A percentile compares a stretch with the other conserved stretches of the same genome.
These are phyloP conservation scores for Silurus meridionalis DNA, from an alignment of 2,113 vertebrate species.

Conservation along the genomic window DNA sequence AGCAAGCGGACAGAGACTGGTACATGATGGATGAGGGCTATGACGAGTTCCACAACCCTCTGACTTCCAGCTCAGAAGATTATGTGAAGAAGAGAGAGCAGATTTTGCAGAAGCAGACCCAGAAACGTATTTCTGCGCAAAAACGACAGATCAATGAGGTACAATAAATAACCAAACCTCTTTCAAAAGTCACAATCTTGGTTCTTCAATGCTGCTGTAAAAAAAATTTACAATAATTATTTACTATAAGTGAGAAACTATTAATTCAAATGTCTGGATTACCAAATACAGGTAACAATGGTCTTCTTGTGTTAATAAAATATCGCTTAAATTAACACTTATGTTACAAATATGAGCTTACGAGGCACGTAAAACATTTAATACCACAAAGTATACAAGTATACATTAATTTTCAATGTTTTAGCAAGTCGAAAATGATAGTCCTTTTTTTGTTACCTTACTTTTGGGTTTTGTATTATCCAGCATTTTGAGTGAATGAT, in stretches of 20 bases:
- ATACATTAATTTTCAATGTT: too few relatives aligned
- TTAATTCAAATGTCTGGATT: background rate
- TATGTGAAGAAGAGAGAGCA: slow-evolving; percentile 94
- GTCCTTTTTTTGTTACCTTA: too few relatives aligned
- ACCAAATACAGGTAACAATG: too few relatives aligned
- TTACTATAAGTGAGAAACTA: too few relatives aligned
- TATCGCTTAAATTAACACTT: too few relatives aligned
- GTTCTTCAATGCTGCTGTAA: background rate
- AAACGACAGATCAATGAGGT: slow-evolving; percentile 98
- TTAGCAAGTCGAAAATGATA: too few relatives aligned
- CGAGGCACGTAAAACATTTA: background rate
- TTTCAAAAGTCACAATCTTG: background rate
- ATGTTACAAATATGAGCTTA: too few relatives aligned
- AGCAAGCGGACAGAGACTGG: slow-evolving; percentile 99
- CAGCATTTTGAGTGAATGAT: too few relatives aligned
- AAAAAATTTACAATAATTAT: too few relatives aligned
- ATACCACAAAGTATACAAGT: too few relatives aligned
- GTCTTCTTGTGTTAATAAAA: too few relatives aligned
- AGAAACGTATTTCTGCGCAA: slow-evolving; percentile 96
- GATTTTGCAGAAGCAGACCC: slow-evolving; percentile 92
- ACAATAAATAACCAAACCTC: background rate
- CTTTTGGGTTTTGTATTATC: too few relatives aligned
- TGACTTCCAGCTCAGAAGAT: slow-evolving; percentile 91
- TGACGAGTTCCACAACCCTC: slow-evolving; percentile 93
- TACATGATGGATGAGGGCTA: slow-evolving; percentile 99